These are phyloP conservation scores for Manis pentadactyla DNA, from an alignment of 2,797 vertebrate genomes.

Conservation along the genomic window DNA sequence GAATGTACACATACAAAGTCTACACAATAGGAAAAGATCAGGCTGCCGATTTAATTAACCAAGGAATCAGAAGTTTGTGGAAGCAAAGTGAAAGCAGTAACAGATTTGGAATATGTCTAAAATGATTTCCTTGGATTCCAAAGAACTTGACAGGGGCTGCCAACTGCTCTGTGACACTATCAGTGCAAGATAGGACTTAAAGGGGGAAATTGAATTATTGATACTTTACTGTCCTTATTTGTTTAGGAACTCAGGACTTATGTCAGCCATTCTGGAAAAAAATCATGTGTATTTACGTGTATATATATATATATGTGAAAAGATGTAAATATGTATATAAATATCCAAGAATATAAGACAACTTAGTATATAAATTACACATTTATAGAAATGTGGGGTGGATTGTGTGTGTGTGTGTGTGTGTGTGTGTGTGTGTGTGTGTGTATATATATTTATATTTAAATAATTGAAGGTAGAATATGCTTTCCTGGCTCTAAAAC, in stretches of 20 bases:
- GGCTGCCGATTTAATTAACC: background rate
- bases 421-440: background rate
- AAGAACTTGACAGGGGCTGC: background rate
- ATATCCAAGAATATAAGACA: background rate
- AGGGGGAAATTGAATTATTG: background rate
- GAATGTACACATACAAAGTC: background rate
- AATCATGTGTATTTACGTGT: too few species aligned
- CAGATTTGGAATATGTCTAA: background rate
- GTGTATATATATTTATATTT: background rate
- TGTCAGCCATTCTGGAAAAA: background rate
- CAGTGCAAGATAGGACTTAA: background rate
- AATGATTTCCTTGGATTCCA: background rate
- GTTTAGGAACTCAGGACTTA: background rate
- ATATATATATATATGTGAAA: too few species aligned
- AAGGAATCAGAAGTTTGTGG: background rate
- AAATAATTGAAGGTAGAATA: background rate
- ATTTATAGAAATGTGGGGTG: background rate
- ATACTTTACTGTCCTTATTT: constrained; percentile 8
- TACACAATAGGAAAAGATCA: background rate
- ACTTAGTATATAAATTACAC: background rate
- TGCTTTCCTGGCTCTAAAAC: constrained; percentile 14
- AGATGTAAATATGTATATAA: background rate
- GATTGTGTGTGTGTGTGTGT: fast-evolving
- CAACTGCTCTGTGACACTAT: background rate
- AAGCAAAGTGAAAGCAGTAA: background rate